Evolutionary conservation across 64 coral and sea anemone genomes (phyloP).

Genomic region (Actinia equina): DNA sequence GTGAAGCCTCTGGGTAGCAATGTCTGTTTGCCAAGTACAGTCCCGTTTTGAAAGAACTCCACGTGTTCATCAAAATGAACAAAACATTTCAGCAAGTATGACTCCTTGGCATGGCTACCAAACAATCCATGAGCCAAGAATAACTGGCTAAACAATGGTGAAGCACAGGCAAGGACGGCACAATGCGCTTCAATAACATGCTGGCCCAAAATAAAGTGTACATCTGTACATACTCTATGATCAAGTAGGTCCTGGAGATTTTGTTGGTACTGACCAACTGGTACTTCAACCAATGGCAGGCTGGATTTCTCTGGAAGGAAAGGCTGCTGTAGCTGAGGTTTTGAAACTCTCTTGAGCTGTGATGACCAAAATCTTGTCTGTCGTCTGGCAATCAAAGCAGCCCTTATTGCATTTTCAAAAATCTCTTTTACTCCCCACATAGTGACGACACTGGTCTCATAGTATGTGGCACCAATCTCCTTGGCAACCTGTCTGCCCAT

Average conservation of each 20-base stretch:
- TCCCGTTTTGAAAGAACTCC: constrained; percentile 69
- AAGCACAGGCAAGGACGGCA: constrained; percentile 57
- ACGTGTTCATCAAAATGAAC: constrained; percentile 3
- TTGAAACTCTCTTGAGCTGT: constrained; percentile 74
- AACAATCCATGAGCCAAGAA: constrained; percentile 32
- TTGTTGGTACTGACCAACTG: constrained; percentile 40
- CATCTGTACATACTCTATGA: constrained; percentile 68
- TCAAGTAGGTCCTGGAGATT: constrained; percentile 57
- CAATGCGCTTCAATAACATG: constrained; percentile 62
- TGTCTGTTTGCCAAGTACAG: constrained; percentile 62
- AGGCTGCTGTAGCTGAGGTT: constrained; percentile 72
- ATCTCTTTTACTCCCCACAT: constrained; percentile 83
- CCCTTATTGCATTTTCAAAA: constrained; percentile 88
- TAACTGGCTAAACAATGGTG: constrained; percentile 62
- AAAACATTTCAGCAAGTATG: constrained; percentile 29
- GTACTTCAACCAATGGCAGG: constrained; percentile 48
- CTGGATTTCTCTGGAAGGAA: constrained; percentile 69
- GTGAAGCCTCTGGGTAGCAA: constrained; percentile 78
- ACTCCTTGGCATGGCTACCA: constrained; percentile 21
- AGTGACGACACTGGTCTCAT: constrained; percentile 85
- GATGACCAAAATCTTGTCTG: constrained; percentile 91
- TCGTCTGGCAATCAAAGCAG: constrained; percentile 69
- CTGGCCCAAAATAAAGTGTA: constrained; percentile 66
- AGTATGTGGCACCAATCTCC: constrained; percentile 94
- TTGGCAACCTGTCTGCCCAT: constrained; percentile 95